Percentiles rank a stretch among this genome's conserved stretches.
Conservation (phyloP, 2,888 invertebrate species). For the Epinotia demarniana region DNA sequence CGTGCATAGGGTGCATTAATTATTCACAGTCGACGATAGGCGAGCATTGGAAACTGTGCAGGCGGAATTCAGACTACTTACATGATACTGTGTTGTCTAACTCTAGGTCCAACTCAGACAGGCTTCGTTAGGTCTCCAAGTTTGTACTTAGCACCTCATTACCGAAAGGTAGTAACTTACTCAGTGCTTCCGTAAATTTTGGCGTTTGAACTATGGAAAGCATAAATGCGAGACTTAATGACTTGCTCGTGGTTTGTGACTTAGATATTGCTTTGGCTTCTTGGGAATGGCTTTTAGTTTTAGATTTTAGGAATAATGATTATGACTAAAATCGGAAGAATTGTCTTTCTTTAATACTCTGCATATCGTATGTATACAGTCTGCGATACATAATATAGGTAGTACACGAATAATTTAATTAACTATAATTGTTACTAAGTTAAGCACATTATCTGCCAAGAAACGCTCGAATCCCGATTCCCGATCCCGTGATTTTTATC, state of each 20-base stretch:
- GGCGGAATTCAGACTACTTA: constrained; percentile 21
- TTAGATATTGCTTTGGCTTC: constrained; percentile 4
- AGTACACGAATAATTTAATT: no score
- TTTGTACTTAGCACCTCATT: background rate
- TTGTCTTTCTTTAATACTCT: no score
- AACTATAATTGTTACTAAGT: no score
- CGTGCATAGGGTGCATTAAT: background rate
- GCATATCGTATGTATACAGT: no score
- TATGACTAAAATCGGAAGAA: no score
- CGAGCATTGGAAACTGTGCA: constrained; percentile 5
- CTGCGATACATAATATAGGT: no score
- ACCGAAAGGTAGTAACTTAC: constrained; percentile 9
- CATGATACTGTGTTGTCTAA: constrained; percentile 22
- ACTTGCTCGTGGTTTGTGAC: constrained; percentile 19
- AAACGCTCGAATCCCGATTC: no score
- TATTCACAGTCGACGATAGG: background rate
- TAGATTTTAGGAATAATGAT: background rate
- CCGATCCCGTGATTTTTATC: no score
- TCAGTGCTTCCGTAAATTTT: background rate
- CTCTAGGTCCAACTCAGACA: constrained; percentile 29
- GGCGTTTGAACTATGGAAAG: background rate
- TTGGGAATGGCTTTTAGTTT: background rate
- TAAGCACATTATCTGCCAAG: no score
- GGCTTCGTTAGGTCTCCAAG: constrained; percentile 33
- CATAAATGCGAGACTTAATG: constrained; percentile 13